A percentile compares a stretch with the other conserved stretches of the same genome.
Evolutionary conservation across 2,113 vertebrate species (phyloP).

Genomic region (Muntiacus muntjak): DNA sequence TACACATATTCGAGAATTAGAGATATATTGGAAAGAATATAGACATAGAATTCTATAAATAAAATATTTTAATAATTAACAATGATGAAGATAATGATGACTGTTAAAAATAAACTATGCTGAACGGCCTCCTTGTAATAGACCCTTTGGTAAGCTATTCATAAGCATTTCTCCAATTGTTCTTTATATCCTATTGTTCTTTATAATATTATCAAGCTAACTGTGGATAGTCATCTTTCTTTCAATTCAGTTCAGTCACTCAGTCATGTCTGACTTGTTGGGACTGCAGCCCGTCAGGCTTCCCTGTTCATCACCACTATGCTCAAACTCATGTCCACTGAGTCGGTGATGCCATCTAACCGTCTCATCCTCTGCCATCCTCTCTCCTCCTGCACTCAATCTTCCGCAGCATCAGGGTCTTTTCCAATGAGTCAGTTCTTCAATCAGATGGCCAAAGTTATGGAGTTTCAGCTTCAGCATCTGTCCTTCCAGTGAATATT

Average conservation of each 20-base stretch:
- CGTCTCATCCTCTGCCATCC: neutral
- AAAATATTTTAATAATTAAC: neutral
- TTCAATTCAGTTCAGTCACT: neutral
- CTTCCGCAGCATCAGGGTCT: neutral
- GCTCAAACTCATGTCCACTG: neutral
- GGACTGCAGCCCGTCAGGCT: neutral
- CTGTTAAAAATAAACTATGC: neutral
- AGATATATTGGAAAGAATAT: neutral
- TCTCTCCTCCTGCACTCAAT: neutral
- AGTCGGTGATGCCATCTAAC: neutral
- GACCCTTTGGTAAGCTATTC: neutral
- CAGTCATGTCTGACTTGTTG: neutral
- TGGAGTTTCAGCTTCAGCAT: neutral
- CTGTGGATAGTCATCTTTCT: neutral
- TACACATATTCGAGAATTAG: neutral
- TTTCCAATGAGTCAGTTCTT: neutral
- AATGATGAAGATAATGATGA: neutral
- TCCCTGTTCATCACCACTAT: neutral
- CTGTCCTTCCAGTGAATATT: neutral
- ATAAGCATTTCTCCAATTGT: neutral
- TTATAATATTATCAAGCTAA: neutral
- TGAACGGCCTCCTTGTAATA: neutral
- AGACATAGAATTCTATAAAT: neutral
- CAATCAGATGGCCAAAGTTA: neutral
- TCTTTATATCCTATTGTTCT: neutral